phyloP scores from a whole-genome alignment of 2,797 vertebrate species.

The Lycodopsis pacificus region DNA sequence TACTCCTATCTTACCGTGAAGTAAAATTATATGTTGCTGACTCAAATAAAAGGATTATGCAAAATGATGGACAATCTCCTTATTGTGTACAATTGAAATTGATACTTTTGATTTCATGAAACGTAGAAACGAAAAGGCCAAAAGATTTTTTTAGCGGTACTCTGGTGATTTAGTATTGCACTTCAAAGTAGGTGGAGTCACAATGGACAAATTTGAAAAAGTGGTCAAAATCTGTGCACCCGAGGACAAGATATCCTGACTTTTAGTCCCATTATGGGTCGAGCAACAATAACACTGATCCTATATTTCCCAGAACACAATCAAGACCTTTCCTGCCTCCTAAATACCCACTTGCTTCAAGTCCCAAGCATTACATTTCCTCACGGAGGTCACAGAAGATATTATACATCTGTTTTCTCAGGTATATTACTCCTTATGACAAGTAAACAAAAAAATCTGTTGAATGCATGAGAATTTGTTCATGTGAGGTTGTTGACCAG shows the following conservation, averaged over 20 bases:
- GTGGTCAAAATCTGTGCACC: not conserved
- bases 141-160: not conserved
- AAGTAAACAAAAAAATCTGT: not conserved
- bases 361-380: not conserved
- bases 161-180: not conserved
- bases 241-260: not conserved
- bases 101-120: not conserved
- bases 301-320: not conserved
- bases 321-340: not conserved
- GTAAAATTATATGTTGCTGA: not conserved
- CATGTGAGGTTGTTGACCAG: not conserved
- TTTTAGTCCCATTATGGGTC: not conserved
- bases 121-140: not conserved
- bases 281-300: not conserved
- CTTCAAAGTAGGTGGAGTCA: not conserved
- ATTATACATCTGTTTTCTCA: not conserved
- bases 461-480: not conserved
- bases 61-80: conserved; percentile 10
- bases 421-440: not conserved
- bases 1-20: conserved; percentile 21
- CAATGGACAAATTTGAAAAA: not conserved
- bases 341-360: not conserved
- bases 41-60: conserved; percentile 17
- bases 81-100: conserved; percentile 8
- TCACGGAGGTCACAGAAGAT: not conserved